Evolutionary conservation across 2,113 vertebrate species (phyloP), one percentile per base, ranked within the genome.

Genomic region (Apteryx owenii): DNA sequence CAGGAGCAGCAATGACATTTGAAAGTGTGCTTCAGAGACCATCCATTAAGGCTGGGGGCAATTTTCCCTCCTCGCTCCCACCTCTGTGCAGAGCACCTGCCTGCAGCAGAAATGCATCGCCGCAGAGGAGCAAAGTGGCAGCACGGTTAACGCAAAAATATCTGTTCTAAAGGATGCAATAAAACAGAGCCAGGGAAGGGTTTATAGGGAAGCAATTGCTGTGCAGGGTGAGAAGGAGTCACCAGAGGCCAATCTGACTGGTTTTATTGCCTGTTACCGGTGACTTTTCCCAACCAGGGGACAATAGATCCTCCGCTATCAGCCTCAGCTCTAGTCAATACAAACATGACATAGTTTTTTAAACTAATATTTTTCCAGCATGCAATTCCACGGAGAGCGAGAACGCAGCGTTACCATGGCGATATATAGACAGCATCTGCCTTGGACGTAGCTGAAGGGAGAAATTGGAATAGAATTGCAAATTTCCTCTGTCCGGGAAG

Each of bases 351-450:
- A 93, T 78, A 96, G 94, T 97, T 97, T 97, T 97, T 97, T 97
- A 98, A 98, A 98, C 97, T 98, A 98, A 98, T 97, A 98, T 98
- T 97, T 97, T 97, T 98, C 97, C 97, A 97, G 95, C 95, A 93
- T 75, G 93, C 93, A 96, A 97, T 97, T 97, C 97, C 97, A 85
- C 42, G 72, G 97, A 97, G 97, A 97, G 95, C 36, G 11, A 93
- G 97, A 98, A 97, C 84, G n/a, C 96, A 97, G 96, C 76, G 97
- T 98, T 98, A 95, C 97, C 96, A 98, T 98, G 97, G 97, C 36
- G 21, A 98, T 94, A 94, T 89, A 97, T 96, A 97, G 97, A 96
- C 97, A 97, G 97, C 96, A 97, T 97, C 97, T 97, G 97, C 97
- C 95, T 97, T 96, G 97, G 96, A 97, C 95, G 76, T 95, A 97